These are phyloP conservation scores for Zaprionus ornatus DNA, from an alignment of 1,140 invertebrate genomes.

Conservation along the genomic window DNA sequence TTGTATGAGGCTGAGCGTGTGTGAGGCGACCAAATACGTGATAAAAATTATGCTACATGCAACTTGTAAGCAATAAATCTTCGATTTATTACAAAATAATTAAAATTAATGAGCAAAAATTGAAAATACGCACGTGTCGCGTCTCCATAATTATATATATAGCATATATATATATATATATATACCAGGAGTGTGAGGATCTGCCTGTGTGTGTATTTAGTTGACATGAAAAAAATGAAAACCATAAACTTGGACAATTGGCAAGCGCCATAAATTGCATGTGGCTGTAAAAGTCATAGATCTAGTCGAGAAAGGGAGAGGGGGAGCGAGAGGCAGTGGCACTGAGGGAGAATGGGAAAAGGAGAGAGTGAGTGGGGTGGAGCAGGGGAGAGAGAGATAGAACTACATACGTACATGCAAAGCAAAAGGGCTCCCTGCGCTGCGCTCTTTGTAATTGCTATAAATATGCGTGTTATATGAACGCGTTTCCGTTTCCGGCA, in stretches of 20 bases:
- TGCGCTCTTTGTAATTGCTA: conserved; percentile 48
- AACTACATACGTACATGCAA: conserved; percentile 38
- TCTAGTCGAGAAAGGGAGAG: neutral
- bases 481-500: conserved; percentile 54
- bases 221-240: conserved; percentile 57
- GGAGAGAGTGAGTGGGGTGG: neutral
- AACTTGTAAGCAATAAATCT: conserved; percentile 79
- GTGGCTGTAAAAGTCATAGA: conserved; percentile 9
- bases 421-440: conserved; percentile 13
- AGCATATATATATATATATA: conserved; percentile 3
- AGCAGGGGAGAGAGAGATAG: neutral
- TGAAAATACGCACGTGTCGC: conserved; percentile 74
- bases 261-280: conserved; percentile 53
- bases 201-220: conserved; percentile 19
- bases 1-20: neutral
- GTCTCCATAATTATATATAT: conserved; percentile 28
- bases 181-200: neutral
- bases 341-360: neutral
- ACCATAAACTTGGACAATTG: conserved; percentile 69
- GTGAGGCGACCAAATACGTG: conserved; percentile 53
- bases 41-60: conserved; percentile 75
- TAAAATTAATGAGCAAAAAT: conserved; percentile 81
- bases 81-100: conserved; percentile 81
- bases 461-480: conserved; percentile 43
- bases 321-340: neutral